A percentile compares a stretch with the other conserved stretches of the same genome.
These are phyloP conservation scores for Probaryconus sp. DNA, from an alignment of 1,140 invertebrate genomes.

Conservation along the genomic window DNA sequence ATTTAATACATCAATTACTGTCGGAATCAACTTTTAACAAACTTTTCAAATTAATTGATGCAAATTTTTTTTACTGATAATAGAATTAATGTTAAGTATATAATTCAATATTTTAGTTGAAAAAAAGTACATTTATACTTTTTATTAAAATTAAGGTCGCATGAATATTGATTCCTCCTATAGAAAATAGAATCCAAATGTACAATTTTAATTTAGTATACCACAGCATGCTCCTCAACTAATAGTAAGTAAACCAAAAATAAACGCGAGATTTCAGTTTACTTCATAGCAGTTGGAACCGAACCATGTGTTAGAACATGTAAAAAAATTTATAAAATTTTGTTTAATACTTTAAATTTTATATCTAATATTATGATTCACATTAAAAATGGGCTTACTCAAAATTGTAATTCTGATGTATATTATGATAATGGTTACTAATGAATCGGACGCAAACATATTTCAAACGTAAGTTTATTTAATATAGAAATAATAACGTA, in stretches of 20 bases:
- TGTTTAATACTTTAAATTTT: conserved; percentile 9
- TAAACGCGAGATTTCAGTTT: conserved; percentile 26
- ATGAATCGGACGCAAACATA: conserved; percentile 21
- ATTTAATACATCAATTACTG: no score
- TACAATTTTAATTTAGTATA: no score
- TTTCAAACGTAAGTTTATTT: conserved; percentile 23
- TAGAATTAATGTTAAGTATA: no score
- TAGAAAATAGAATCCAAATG: no score
- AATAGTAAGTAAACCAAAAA: conserved; percentile 32
- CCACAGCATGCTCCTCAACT: no score
- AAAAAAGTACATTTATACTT: no score
- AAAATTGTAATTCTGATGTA: conserved; percentile 20
- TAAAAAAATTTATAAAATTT: conserved; percentile 23
- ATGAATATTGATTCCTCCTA: no score
- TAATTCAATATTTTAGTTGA: no score
- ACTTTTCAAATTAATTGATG: no score
- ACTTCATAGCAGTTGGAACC: conserved; percentile 23
- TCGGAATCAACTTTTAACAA: no score
- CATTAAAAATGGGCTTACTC: conserved; percentile 15
- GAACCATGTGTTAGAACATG: conserved; percentile 13
- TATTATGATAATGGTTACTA: conserved; percentile 8
- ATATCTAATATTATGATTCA: neutral
- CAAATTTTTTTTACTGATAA: no score
- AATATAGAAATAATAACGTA: neutral
- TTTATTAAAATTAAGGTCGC: no score